A percentile compares a stretch with the other conserved stretches of the same genome.
phyloP scores from a whole-genome alignment of 2,797 vertebrate species.

The Microchirus variegatus region DNA sequence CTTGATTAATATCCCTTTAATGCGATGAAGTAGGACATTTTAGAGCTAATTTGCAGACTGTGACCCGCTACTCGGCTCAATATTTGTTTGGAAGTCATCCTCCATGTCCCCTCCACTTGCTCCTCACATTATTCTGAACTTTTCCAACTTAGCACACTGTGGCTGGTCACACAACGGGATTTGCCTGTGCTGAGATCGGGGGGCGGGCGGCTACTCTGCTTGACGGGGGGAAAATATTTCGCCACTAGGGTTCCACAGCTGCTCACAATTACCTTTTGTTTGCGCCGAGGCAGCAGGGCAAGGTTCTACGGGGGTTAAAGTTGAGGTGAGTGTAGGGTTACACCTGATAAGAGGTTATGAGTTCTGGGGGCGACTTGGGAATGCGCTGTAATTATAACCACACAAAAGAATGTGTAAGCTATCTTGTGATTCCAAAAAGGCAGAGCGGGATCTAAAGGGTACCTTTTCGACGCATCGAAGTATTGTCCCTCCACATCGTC shows the following conservation, averaged over 20 bases:
- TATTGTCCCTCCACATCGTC: conserved; percentile 34
- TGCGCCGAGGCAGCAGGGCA: conserved; percentile 66
- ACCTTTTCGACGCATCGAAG: conserved; percentile 47
- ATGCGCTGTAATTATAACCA: conserved; percentile 79
- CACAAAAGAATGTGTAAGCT: conserved; percentile 81
- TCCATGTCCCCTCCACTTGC: conserved; percentile 22
- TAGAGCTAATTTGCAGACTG: too few species aligned
- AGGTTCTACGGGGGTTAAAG: conserved; percentile 81
- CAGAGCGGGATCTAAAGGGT: conserved; percentile 63
- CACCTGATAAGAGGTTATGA: conserved; percentile 86
- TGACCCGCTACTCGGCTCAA: not conserved
- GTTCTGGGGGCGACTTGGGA: conserved; percentile 74
- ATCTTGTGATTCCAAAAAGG: conserved; percentile 68
- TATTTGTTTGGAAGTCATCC: conserved; percentile 24
- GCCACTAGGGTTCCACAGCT: conserved; percentile 74
- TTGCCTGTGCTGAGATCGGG: conserved; percentile 44
- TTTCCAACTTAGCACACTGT: conserved; percentile 49
- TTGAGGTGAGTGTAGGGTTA: conserved; percentile 86
- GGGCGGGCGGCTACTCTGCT: conserved; percentile 46
- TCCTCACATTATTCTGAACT: conserved; percentile 24
- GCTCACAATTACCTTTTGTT: conserved; percentile 87
- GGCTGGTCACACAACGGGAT: conserved; percentile 43
- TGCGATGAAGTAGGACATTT: not conserved
- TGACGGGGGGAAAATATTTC: conserved; percentile 60
- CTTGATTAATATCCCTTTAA: not conserved